Conservation (phyloP, 2,888 invertebrate species). For the Drosophila acutilabella region DNA sequence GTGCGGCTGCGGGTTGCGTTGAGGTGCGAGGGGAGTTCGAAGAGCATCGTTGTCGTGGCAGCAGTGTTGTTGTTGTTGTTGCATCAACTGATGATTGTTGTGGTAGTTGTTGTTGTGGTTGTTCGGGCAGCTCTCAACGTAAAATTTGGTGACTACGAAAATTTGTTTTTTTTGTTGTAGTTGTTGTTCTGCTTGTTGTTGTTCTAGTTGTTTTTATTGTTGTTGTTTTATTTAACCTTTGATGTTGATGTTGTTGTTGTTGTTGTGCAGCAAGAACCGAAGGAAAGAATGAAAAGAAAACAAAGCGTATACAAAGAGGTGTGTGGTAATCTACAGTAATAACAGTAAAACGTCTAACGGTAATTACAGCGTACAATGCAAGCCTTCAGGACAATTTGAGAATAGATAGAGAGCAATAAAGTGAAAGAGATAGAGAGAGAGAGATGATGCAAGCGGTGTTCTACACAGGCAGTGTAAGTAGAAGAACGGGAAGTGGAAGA, state of each 20-base stretch:
- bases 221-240: constrained; percentile 32
- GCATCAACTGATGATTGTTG: constrained; percentile 20
- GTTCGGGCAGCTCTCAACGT: constrained; percentile 74
- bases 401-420: constrained; percentile 3
- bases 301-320: constrained; percentile 53
- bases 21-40: constrained; percentile 19
- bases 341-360: constrained; percentile 27
- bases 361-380: constrained; percentile 27
- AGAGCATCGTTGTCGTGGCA: constrained; percentile 18
- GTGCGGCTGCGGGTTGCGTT: constrained; percentile 30
- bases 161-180: constrained; percentile 44
- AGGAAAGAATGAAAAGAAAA: constrained; percentile 64
- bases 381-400: constrained; percentile 17
- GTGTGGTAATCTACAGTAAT: constrained; percentile 34
- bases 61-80: constrained; percentile 32
- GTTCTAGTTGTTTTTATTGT: constrained; percentile 33
- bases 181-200: constrained; percentile 43
- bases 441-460: constrained; percentile 18
- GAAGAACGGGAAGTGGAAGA: constrained; percentile 5
- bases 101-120: constrained; percentile 26
- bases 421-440: constrained; percentile 6
- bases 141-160: constrained; percentile 77
- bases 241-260: constrained; percentile 14
- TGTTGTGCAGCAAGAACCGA: constrained; percentile 57
- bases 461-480: constrained; percentile 24